Base-by-base conservation (phyloP, 2,888 invertebrate genomes). In the Chironomus tentans region DNA sequence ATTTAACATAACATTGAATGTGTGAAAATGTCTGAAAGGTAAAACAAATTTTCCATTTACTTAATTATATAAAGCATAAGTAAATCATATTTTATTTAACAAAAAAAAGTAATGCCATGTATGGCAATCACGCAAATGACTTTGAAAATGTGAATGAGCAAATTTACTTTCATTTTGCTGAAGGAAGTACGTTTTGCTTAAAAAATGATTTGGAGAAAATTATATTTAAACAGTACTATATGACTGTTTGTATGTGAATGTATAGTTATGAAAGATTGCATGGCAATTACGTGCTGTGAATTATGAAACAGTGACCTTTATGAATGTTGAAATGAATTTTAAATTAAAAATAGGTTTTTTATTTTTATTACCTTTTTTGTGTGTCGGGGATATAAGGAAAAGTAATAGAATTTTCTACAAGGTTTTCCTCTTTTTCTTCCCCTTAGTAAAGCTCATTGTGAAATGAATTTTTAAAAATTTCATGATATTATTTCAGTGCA, bases 61-160 rank as follows among this genome's bases (percentile, higher is more conserved):
- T 46, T 62, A 72, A 72, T 72, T 72, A 62, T 48, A 70, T 15
- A 62, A 61, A 2, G 56, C 6, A 56, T 1, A 56, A 56, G 56
- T 61, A 62, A 72, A 62, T 72, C 62, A 72, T 38, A 50, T 46
- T 28, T 28, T 28, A 28, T 28, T 4, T 28, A 28, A 5, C 28
- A 28, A 38, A 38, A 38, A 38, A 38, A 38, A 38, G 1, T 38
- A 38, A 38, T 38, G 13, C 50, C 72, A 72, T 62, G 72, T 72
- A 62, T 62, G 61, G 28, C 13, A 72, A 62, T 61, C 72, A 72
- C 72, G 72, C 72, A 62, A 72, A 28, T 65, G 18, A 7, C 65
- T 28, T 28, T 22, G 13, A 18, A 65, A 24, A 24, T 65, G 65
- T 65, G 21, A 24, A 22, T 62, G 38, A 38, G 38, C 38, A 2